Base-by-base conservation (phyloP, 2,888 invertebrate species). In the Drosophila subquinaria region DNA sequence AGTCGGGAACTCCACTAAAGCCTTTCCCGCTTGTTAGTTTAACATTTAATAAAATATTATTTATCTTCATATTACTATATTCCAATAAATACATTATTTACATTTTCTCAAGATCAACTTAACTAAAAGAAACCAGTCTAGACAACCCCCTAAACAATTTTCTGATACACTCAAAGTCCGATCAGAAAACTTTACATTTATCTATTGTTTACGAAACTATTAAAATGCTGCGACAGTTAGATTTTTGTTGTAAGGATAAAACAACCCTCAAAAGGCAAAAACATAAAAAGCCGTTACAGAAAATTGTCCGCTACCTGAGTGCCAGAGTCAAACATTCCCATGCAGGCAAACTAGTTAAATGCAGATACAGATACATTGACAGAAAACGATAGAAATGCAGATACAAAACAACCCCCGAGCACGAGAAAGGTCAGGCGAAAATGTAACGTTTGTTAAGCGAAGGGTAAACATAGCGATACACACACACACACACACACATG, bases 381-480 rank as follows among this genome's bases (percentile, higher is more conserved):
- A 30, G 11, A 8, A 2, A 15, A 8, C 4, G 10, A 33, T 51
- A 15, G 5, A 10, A 3, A 33, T 51, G 4, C 13, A 42, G 35
- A 61, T 30, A 45, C 23, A 53, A n/a, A 63, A 30, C 56, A 63
- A 63, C 62, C 62, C 62, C 47, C 38, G 20, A 80, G 56, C 48
- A 68, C 45, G 23, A 42, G 50, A 52, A 83, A 82, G 83, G 81
- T 83, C 82, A 76, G 71, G 47, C 76, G 35, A 76, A 67, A 82
- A 65, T 56, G 62, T 81, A 85, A 81, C 81, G 70, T 76, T 57
- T 78, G 45, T 35, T n/a, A 15, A 57, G 70, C 75, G 85, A 88
- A 85, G 88, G 84, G 84, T 85, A 85, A 84, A 84, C 82, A 84
- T 73, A 36, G 65, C 66, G 48, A 51, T 71, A 53, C 68, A 72